Base-by-base conservation (phyloP, 1,140 invertebrate species). In the Alviniconcha marisindica region DNA sequence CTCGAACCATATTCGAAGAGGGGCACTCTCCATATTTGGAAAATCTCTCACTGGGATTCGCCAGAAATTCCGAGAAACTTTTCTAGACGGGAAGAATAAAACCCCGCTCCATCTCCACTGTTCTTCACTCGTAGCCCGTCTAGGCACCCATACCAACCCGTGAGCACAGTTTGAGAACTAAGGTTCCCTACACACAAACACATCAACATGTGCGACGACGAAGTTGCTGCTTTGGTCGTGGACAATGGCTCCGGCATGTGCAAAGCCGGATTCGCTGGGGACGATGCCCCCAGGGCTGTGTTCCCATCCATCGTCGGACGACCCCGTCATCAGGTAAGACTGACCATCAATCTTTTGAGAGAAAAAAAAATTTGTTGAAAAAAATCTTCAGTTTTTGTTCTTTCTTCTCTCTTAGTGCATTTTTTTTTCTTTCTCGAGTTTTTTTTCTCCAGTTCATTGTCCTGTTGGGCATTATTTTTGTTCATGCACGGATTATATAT, bases 221-320 rank as follows among this genome's bases (percentile, higher is more conserved):
- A 96, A 93, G 95, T 96, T 76, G 95, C 95, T 85, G 95, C 96
- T 83, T 93, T 96, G 86, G 96, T 96, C 87, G 96, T 96, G 89
- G 96, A 96, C 94, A 97, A 77, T 83, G 87, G 87, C 15, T 88
- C 87, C 18, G 84, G 83, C 14, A 85, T 77, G 74, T 77, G 74
- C 96, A 98, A 98, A 94, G 97, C 98, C 93, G 98, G 98, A 91
- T 99, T 98, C 93, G 97, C 98, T 87, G 98, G 98, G 87, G 97
- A 99, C 93, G 97, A 98, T 92, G 97, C 97, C 63, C 97, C 97
- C 54, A 95, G 97, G 92, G 97, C 97, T 91, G 97, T 98, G 69
- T 98, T 99, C 94, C 97, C 97, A 69, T 98, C 97, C 86, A 98
- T 98, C 93, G 97, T 98, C 85, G 97, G 97, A 88, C 77, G 83